Conservation (phyloP, 2,113 vertebrate genomes). For the Acanthisitta chloris region DNA sequence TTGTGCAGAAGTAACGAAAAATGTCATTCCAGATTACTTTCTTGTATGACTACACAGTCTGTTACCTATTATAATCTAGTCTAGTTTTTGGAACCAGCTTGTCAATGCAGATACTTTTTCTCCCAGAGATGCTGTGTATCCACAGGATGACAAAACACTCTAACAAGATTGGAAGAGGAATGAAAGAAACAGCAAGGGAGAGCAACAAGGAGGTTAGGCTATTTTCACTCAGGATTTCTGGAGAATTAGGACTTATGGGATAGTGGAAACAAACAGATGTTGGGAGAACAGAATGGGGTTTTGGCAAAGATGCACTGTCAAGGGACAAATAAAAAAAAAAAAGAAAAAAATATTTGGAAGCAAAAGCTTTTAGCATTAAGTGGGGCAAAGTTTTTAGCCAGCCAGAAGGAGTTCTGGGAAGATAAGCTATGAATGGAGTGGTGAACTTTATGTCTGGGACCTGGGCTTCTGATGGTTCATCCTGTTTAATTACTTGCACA, state of each 20-base stretch:
- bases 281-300: not conserved
- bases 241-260: not conserved
- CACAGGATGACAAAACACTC: not conserved
- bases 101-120: not conserved
- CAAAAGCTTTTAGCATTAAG: not conserved
- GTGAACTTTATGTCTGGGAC: not conserved
- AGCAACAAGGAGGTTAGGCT: not conserved
- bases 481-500: not conserved
- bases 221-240: not conserved
- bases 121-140: not conserved
- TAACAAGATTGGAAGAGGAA: not conserved
- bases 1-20: not conserved
- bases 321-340: accelerated
- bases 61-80: not conserved
- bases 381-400: not conserved
- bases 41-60: not conserved
- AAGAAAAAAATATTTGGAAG: not conserved
- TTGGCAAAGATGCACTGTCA: not conserved
- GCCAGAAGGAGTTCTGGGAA: not conserved
- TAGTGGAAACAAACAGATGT: not conserved
- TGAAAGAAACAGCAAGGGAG: not conserved
- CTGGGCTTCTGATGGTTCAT: not conserved
- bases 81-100: not conserved
- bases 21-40: not conserved
- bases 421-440: not conserved